Conservation (phyloP, 2,797 vertebrate genomes). For the Scyliorhinus canicula region DNA sequence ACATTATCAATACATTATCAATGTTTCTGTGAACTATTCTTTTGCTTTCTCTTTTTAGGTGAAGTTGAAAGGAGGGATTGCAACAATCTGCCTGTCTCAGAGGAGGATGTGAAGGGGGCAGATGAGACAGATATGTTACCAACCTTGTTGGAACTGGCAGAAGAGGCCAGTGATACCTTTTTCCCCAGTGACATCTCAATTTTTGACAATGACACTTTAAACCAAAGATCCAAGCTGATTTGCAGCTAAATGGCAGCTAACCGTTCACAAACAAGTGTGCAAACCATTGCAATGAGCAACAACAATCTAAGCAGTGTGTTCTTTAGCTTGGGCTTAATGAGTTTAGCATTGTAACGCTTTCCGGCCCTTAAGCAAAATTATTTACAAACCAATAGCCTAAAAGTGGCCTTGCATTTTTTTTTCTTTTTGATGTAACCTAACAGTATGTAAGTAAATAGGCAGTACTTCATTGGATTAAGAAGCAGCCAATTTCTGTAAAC, state of each 20-base stretch:
- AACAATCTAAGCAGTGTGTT: not conserved
- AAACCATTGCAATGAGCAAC: not conserved
- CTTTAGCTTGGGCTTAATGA: not conserved
- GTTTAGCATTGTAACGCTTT: not conserved
- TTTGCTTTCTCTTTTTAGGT: not conserved
- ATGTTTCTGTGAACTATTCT: not conserved
- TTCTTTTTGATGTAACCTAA: not conserved
- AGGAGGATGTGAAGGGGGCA: constrained; percentile 11
- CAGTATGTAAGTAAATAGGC: not conserved
- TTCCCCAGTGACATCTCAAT: not conserved
- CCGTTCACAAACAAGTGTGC: not conserved
- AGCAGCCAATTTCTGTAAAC: not conserved
- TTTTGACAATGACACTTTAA: not conserved
- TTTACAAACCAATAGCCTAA: not conserved
- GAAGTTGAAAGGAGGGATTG: constrained; percentile 16
- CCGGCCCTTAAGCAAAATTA: constrained; percentile 20
- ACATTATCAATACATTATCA: not conserved
- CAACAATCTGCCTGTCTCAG: not conserved
- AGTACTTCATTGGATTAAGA: not conserved
- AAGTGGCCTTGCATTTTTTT: constrained; percentile 17
- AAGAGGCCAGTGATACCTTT: constrained; percentile 11
- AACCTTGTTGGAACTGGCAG: constrained; percentile 27
- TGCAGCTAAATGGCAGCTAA: not conserved
- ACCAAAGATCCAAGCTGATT: not conserved
- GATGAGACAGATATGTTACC: constrained; percentile 24